Evolutionary conservation across 2,888 invertebrate species (phyloP), one percentile per base, ranked within the genome.

Genomic region (Limnephilus rhombicus): DNA sequence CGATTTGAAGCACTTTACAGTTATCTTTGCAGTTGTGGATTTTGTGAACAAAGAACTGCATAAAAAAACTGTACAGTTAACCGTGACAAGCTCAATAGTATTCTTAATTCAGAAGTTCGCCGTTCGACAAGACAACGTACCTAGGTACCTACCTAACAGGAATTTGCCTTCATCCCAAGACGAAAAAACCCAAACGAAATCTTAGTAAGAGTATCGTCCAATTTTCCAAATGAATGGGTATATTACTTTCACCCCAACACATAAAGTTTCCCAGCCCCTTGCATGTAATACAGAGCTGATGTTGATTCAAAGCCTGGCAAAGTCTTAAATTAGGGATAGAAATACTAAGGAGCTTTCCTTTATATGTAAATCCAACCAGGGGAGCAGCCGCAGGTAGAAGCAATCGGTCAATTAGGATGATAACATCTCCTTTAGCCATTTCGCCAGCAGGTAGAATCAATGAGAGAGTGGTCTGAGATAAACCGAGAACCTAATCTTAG

Each of bases 301-400:
- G 93, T 87, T 93, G 91, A 93, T 93, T 93, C 92, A 92, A 91
- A 92, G 80, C 89, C 91, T 80, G 2, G 90, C 81, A 87, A 92
- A 93, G 92, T 93, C 93, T 93, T 92, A 93, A 93, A 93, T 93
- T 93, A 92, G 93, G 93, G 93, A 92, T 92, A 90, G 92, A 91
- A 92, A 91, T 91, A 89, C 92, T 87, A 89, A 68, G 81, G 91
- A 91, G 91, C 53, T 87, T 90, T 91, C 91, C 89, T 89, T 93
- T 85, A 89, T 90, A 92, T 93, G 91, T 91, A 92, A 92, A 93
- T 93, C 89, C 91, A 85, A 29, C 81, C 82, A 89, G 87, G 91
- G 93, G 90, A 49, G 92, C 91, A 82, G 86, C 91, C 68, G 91
- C 80, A 90, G 49, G 86, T 80, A 90, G 86, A 15, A 80, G 85